phyloP scores from a whole-genome alignment of 2,113 vertebrate species.

The Leptocoma aspasia region DNA sequence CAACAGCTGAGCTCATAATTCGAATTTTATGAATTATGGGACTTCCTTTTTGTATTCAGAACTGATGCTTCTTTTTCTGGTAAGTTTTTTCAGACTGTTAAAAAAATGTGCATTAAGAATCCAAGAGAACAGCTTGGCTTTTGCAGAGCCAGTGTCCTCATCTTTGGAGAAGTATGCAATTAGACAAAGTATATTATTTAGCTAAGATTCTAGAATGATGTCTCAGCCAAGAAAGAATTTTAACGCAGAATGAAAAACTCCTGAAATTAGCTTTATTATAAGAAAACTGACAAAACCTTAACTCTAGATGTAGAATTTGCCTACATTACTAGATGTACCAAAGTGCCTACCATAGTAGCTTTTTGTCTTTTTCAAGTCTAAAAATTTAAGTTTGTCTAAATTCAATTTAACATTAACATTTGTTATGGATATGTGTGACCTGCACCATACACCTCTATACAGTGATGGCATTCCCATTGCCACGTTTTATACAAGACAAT shows the following conservation, averaged over 20 bases:
- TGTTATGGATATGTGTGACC: background rate
- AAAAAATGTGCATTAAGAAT: slow-evolving; percentile 43
- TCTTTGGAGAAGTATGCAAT: slow-evolving; percentile 60
- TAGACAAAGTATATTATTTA: slow-evolving; percentile 23
- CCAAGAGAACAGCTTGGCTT: slow-evolving; percentile 12
- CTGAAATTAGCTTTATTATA: slow-evolving; percentile 58
- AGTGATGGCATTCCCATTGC: background rate
- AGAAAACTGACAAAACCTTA: slow-evolving; percentile 35
- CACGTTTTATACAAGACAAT: background rate
- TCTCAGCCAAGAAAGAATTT: slow-evolving; percentile 39
- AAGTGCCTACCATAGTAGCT: slow-evolving; percentile 68
- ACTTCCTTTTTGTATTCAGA: background rate
- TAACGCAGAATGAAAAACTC: slow-evolving; percentile 2
- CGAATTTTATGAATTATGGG: background rate
- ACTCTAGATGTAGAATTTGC: slow-evolving; percentile 40
- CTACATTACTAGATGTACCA: slow-evolving; percentile 54
- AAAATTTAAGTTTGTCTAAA: slow-evolving; percentile 22
- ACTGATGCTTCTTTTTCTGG: background rate
- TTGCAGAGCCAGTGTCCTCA: background rate
- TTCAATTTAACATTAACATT: background rate
- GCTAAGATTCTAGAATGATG: slow-evolving; percentile 8
- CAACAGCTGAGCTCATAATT: background rate
- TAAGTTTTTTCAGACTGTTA: slow-evolving; percentile 55
- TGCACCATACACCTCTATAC: background rate
- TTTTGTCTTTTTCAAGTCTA: background rate